Percentiles rank a stretch among this genome's conserved stretches.
phyloP scores from a whole-genome alignment of 2,888 invertebrate species.

The Seira ritae region DNA sequence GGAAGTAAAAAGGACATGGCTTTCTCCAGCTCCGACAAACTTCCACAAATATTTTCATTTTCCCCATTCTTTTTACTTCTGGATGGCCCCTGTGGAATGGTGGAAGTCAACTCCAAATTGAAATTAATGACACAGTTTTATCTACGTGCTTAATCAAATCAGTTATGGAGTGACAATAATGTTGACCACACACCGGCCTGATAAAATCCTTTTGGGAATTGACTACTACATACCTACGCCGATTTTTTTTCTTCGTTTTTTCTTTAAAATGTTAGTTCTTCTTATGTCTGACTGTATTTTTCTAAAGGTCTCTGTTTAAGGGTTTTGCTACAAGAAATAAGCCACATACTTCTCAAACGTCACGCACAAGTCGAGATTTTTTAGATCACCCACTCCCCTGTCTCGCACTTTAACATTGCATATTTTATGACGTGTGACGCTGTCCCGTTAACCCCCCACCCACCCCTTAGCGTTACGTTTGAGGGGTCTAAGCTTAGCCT shows the following conservation, averaged over 20 bases:
- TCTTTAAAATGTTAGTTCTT: not conserved
- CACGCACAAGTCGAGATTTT: no score
- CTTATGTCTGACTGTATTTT: not conserved
- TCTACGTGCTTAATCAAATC: conserved; percentile 72
- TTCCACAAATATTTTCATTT: no score
- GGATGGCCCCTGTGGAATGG: conserved; percentile 51
- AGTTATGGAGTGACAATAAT: conserved; percentile 71
- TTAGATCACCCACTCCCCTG: no score
- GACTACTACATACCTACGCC: not conserved
- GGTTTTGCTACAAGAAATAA: no score
- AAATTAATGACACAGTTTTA: conserved; percentile 71
- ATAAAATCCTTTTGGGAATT: conserved; percentile 47
- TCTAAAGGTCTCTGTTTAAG: not conserved
- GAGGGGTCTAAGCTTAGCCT: no score
- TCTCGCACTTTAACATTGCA: no score
- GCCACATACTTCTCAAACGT: no score
- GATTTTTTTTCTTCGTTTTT: conserved; percentile 5
- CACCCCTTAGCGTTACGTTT: no score
- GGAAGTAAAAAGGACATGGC: no score
- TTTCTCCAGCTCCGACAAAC: no score
- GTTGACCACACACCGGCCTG: conserved; percentile 61
- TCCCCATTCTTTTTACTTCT: not conserved
- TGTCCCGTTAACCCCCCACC: no score
- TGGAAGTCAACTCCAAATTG: conserved; percentile 69
- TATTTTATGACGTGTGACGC: no score